phyloP scores from a whole-genome alignment of 2,113 vertebrate species.

The Struthio camelus region DNA sequence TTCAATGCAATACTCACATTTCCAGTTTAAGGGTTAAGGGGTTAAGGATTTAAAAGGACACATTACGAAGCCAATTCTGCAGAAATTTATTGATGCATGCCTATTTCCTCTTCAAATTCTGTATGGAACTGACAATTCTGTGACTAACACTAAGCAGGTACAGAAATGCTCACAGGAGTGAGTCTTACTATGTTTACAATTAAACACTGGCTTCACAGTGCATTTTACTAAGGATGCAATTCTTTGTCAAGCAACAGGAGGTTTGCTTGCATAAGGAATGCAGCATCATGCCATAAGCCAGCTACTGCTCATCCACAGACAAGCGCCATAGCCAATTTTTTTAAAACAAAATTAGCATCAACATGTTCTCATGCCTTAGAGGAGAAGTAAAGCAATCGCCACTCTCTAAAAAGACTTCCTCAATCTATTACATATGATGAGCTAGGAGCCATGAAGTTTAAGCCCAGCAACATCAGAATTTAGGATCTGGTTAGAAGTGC shows the following conservation, averaged over 20 bases:
- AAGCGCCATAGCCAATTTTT: background rate
- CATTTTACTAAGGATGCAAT: background rate
- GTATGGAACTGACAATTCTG: background rate
- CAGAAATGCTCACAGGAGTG: background rate
- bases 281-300: background rate
- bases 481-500: background rate
- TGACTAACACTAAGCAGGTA: background rate
- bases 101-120: slow-evolving; percentile 1
- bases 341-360: slow-evolving; percentile 32
- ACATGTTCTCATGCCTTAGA: background rate
- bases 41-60: background rate
- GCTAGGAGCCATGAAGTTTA: background rate
- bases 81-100: background rate
- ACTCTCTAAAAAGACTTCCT: background rate
- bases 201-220: background rate
- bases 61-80: background rate
- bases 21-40: background rate
- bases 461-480: background rate
- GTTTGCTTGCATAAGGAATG: slow-evolving; percentile 6
- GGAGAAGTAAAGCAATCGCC: slow-evolving; percentile 4
- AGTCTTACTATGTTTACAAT: background rate
- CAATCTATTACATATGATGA: background rate
- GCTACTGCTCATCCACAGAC: slow-evolving; percentile 38
- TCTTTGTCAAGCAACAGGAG: background rate
- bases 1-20: background rate